Evolutionary conservation across 1,140 invertebrate genomes (phyloP).

Genomic region (Medauroidea extradentata): DNA sequence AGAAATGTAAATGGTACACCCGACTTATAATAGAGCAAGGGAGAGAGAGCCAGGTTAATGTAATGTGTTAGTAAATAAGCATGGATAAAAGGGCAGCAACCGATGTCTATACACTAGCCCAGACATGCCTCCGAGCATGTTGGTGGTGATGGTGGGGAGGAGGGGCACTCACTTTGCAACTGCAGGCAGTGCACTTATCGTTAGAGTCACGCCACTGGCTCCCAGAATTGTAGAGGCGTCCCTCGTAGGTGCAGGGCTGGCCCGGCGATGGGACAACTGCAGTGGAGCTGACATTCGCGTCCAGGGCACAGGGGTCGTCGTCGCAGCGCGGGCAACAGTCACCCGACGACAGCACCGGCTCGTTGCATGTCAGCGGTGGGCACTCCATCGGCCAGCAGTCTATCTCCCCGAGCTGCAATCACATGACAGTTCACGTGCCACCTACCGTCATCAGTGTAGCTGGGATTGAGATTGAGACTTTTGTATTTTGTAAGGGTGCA

Average conservation of each 20-base stretch:
- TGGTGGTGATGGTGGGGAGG: too few relatives aligned
- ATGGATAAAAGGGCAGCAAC: too few relatives aligned
- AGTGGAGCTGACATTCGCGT: neutral
- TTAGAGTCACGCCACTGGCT: slow-evolving; percentile 55
- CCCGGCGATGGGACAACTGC: slow-evolving; percentile 21
- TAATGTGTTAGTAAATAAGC: too few relatives aligned
- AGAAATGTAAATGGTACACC: too few relatives aligned
- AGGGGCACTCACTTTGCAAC: slow-evolving; percentile 64
- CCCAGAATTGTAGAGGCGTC: slow-evolving; percentile 55
- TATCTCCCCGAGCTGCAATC: slow-evolving; percentile 69
- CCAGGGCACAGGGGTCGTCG: slow-evolving; percentile 46
- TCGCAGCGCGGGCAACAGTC: slow-evolving; percentile 70
- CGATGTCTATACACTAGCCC: too few relatives aligned
- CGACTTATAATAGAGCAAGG: too few relatives aligned
- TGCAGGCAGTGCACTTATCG: slow-evolving; percentile 68
- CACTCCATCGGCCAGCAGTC: slow-evolving; percentile 87
- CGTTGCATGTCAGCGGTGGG: slow-evolving; percentile 63
- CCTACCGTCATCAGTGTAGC: too few relatives aligned
- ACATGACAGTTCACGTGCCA: neutral
- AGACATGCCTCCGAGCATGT: too few relatives aligned
- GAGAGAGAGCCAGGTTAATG: too few relatives aligned
- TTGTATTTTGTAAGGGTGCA: too few relatives aligned
- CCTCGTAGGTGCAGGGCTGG: slow-evolving; percentile 55
- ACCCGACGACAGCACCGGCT: slow-evolving; percentile 56
- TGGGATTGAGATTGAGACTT: too few relatives aligned